These are phyloP conservation scores for Thera obeliscata DNA, from an alignment of 2,888 invertebrate genomes.

Conservation along the genomic window DNA sequence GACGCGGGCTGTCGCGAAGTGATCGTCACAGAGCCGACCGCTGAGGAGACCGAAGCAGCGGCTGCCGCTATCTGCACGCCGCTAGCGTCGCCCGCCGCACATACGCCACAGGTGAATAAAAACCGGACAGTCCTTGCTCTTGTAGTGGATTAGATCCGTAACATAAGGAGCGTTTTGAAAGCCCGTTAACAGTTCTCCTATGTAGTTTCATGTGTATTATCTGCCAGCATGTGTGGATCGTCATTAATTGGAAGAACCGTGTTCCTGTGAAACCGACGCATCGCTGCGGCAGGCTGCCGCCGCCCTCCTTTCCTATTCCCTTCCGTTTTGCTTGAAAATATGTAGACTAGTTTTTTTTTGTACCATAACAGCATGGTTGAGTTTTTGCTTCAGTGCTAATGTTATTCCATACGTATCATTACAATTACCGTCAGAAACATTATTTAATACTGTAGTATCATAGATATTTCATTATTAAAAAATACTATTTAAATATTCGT, in stretches of 20 bases:
- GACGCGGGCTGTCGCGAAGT: constrained; percentile 34
- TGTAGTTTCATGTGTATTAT: constrained; percentile 76
- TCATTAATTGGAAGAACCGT: constrained; percentile 68
- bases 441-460: neutral
- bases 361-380: constrained; percentile 59
- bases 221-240: constrained; percentile 75
- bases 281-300: constrained; percentile 27
- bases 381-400: constrained; percentile 68
- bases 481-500: constrained; percentile 14
- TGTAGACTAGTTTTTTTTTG: constrained; percentile 34
- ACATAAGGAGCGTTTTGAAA: constrained; percentile 63
- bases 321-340: constrained; percentile 53
- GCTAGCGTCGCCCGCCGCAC: constrained; percentile 39
- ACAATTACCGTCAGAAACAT: constrained; percentile 10
- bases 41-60: constrained; percentile 23
- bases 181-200: constrained; percentile 69
- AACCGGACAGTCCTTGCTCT: constrained; percentile 67
- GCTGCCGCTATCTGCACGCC: constrained; percentile 38
- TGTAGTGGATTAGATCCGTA: constrained; percentile 78
- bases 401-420: constrained; percentile 23
- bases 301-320: constrained; percentile 51
- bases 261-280: constrained; percentile 33
- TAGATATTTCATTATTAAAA: constrained; percentile 9
- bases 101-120: constrained; percentile 74
- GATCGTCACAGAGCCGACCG: constrained; percentile 1